phyloP scores from a whole-genome alignment of 2,888 invertebrate species.

The Seladonia tumulorum region DNA sequence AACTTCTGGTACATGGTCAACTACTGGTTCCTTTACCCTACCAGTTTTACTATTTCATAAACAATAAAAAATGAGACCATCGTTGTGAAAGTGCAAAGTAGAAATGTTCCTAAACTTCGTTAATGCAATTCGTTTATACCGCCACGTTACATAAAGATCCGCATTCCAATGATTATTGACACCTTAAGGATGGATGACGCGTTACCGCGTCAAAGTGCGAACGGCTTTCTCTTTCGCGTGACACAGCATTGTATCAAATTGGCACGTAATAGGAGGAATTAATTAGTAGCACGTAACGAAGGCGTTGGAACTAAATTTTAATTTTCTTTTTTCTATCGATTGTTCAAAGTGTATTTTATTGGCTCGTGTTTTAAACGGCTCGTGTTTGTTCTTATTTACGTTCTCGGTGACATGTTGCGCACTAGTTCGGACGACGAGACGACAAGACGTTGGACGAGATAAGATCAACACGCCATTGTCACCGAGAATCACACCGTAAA shows the following conservation, averaged over 20 bases:
- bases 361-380: not conserved
- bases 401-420: not conserved
- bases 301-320: not conserved
- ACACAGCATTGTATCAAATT: not conserved
- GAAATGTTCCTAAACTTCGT: no score
- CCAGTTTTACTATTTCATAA: not conserved
- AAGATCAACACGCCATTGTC: slow-evolving; percentile 5
- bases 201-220: not conserved
- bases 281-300: not conserved
- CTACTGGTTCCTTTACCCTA: no score
- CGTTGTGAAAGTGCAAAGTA: not conserved
- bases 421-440: not conserved
- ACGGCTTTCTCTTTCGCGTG: not conserved
- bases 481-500: slow-evolving; percentile 5
- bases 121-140: not conserved
- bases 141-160: no score
- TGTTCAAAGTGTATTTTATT: no score
- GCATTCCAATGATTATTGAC: not conserved
- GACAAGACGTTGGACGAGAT: not conserved
- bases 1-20: no score
- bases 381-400: not conserved
- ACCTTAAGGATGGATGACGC: not conserved
- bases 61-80: not conserved
- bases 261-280: not conserved
- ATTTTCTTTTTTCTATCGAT: not conserved